These are phyloP conservation scores for Pantala flavescens DNA, from an alignment of 1,140 invertebrate species.

Conservation along the genomic window DNA sequence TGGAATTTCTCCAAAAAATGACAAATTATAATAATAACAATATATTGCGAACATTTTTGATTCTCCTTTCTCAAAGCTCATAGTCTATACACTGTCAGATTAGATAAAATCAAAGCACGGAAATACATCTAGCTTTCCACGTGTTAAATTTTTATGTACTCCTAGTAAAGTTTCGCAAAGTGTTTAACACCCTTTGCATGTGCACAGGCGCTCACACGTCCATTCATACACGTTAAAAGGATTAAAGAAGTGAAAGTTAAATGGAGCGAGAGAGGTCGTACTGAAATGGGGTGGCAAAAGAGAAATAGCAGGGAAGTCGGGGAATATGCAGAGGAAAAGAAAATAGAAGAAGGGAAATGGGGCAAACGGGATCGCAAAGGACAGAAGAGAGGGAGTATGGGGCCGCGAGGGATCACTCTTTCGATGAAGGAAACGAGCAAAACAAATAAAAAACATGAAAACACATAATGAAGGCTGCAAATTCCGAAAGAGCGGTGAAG, in stretches of 20 bases:
- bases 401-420: no score
- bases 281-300: neutral
- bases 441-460: neutral
- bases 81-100: no score
- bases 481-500: neutral
- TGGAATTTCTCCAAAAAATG: no score
- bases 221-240: neutral
- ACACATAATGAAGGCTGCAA: conserved; percentile 1
- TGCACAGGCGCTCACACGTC: no score
- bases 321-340: neutral
- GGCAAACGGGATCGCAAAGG: neutral
- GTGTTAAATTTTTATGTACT: no score
- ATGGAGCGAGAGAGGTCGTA: neutral
- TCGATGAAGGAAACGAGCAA: neutral
- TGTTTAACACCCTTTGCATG: no score
- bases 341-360: conserved; percentile 6
- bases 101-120: no score
- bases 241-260: neutral
- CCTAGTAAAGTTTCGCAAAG: no score
- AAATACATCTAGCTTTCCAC: no score
- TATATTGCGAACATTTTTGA: no score
- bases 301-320: neutral
- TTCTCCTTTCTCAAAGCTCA: no score
- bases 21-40: no score
- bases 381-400: neutral